phyloP scores from a whole-genome alignment of 2,113 vertebrate species.

The Carlito syrichta region DNA sequence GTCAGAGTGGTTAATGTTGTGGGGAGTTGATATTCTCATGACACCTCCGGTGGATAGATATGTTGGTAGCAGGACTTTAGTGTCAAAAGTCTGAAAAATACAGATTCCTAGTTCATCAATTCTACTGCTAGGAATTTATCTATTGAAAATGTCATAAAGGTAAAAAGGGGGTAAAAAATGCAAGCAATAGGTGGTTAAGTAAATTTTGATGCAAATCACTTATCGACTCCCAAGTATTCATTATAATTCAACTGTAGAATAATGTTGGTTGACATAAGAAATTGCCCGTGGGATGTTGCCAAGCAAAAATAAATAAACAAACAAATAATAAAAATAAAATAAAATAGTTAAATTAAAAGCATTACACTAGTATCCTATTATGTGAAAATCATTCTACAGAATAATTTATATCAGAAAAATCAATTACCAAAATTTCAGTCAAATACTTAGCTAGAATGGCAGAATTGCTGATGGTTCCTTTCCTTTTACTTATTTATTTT shows the following conservation, averaged over 20 bases:
- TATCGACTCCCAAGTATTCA: background rate
- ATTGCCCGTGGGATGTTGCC: background rate
- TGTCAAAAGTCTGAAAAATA: background rate
- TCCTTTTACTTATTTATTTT: background rate
- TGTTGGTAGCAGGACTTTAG: background rate
- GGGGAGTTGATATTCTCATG: too few species aligned
- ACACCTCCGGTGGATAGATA: rapidly evolving
- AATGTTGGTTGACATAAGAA: background rate
- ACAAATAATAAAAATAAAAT: too few species aligned
- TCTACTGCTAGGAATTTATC: background rate
- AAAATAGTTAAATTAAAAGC: too few species aligned
- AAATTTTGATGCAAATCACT: background rate
- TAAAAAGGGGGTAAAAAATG: background rate
- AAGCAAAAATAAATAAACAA: background rate
- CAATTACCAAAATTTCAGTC: background rate
- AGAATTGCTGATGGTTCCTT: background rate
- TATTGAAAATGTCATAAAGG: background rate
- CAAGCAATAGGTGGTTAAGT: background rate
- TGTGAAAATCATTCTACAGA: background rate
- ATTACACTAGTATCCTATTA: background rate
- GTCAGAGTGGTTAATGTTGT: rapidly evolving
- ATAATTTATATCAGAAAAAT: background rate
- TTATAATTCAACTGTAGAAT: background rate
- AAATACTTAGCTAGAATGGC: background rate
- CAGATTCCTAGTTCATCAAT: background rate